Conservation (phyloP, 2,888 invertebrate genomes). For the Charanyca ferruginea region DNA sequence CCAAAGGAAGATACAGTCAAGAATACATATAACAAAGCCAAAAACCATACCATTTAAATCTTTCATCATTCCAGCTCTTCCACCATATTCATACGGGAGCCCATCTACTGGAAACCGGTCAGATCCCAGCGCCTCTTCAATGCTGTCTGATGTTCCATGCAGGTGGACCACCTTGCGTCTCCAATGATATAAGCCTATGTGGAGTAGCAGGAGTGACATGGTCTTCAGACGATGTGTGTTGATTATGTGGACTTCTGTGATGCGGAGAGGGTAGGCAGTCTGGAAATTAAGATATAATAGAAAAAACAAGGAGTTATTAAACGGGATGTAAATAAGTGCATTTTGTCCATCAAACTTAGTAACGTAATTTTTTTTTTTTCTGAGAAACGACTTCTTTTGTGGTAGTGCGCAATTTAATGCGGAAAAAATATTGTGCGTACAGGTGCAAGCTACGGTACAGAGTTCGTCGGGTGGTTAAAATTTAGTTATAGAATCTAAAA, state of each 20-base stretch:
- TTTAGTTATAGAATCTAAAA: no score
- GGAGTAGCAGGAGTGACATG: slow-evolving; percentile 92
- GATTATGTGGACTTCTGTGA: slow-evolving; percentile 96
- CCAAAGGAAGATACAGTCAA: no score
- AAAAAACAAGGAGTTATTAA: background rate
- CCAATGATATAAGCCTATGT: slow-evolving; percentile 86
- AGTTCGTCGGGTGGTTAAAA: no score
- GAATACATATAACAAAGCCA: no score
- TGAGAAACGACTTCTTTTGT: no score
- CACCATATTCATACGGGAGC: slow-evolving; percentile 96
- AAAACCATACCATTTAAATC: slow-evolving; percentile 94
- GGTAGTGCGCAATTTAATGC: no score
- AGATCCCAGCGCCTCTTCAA: slow-evolving; percentile 82
- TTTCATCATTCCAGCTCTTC: slow-evolving; percentile 94
- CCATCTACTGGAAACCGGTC: slow-evolving; percentile 94
- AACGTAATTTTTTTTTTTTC: no score
- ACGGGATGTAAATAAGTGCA: no score
- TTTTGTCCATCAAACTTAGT: no score
- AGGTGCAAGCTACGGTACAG: no score
- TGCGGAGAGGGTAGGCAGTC: slow-evolving; percentile 95
- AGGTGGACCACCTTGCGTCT: slow-evolving; percentile 82
- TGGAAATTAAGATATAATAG: slow-evolving; percentile 76
- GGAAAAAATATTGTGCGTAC: no score
- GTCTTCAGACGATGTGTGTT: slow-evolving; percentile 94
- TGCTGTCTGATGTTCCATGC: slow-evolving; percentile 78